Evolutionary conservation across 1,140 invertebrate genomes (phyloP).

Genomic region (Asobara japonica): DNA sequence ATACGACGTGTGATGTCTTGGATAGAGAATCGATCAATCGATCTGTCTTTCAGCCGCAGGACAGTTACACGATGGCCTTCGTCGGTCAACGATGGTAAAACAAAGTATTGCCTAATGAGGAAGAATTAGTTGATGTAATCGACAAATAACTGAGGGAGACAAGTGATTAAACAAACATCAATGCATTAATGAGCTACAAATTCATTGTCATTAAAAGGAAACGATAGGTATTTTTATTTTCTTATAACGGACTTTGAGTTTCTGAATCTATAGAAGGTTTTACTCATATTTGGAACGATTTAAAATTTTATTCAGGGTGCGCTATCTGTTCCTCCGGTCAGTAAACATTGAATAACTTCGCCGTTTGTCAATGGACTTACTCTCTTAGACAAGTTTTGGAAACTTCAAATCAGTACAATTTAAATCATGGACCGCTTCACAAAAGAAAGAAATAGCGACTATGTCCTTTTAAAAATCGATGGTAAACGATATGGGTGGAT

Average conservation of each 20-base stretch:
- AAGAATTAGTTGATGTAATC: slow-evolving; percentile 9
- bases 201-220: not conserved
- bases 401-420: too few relatives aligned
- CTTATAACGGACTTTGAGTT: not conserved
- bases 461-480: too few relatives aligned
- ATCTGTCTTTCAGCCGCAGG: slow-evolving; percentile 50
- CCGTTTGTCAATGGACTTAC: too few relatives aligned
- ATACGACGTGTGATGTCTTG: slow-evolving; percentile 53
- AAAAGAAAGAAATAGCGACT: too few relatives aligned
- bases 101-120: slow-evolving; percentile 53
- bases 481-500: too few relatives aligned
- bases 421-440: too few relatives aligned
- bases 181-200: not conserved
- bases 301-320: too few relatives aligned
- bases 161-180: not conserved
- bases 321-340: too few relatives aligned
- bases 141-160: not conserved
- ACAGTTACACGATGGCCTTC: slow-evolving; percentile 63
- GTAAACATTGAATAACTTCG: too few relatives aligned
- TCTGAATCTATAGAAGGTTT: too few relatives aligned
- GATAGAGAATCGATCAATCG: slow-evolving; percentile 55
- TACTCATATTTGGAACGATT: too few relatives aligned
- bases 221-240: slow-evolving; percentile 1
- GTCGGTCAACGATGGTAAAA: slow-evolving; percentile 59
- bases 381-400: too few relatives aligned